Percentiles rank a stretch among this genome's conserved stretches.
These are phyloP conservation scores for Zeus faber DNA, from an alignment of 2,113 vertebrate genomes.

Conservation along the genomic window DNA sequence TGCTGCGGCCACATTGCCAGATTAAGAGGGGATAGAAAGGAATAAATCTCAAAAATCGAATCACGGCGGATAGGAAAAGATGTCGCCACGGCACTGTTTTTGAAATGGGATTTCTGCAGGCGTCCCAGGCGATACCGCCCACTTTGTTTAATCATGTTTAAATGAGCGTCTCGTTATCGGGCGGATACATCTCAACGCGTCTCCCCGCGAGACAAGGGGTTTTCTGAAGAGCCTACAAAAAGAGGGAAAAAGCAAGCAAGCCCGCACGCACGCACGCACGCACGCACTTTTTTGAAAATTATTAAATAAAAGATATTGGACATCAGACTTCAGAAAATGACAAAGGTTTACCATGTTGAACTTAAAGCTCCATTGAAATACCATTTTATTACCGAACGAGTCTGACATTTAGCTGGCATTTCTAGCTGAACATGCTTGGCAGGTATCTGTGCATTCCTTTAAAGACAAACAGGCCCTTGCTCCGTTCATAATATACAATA, in stretches of 20 bases:
- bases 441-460: background rate
- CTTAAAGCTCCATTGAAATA: slow-evolving; percentile 22
- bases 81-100: slow-evolving; percentile 14
- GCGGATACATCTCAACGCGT: slow-evolving; percentile 14
- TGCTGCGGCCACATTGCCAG: background rate
- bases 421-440: slow-evolving; percentile 19
- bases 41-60: slow-evolving; percentile 42
- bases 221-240: slow-evolving; percentile 13
- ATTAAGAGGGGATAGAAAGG: slow-evolving; percentile 15
- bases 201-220: background rate
- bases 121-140: slow-evolving; percentile 18
- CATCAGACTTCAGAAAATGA: too few species aligned
- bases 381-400: slow-evolving; percentile 25
- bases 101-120: slow-evolving; percentile 36
- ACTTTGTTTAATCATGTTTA: slow-evolving; percentile 36
- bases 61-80: slow-evolving; percentile 19
- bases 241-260: too few species aligned
- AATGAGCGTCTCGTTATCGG: slow-evolving; percentile 34
- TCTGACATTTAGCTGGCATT: slow-evolving; percentile 67
- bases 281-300: too few species aligned
- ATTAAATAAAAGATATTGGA: too few species aligned
- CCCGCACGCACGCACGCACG: too few species aligned
- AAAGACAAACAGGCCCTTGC: background rate
- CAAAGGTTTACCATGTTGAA: slow-evolving; percentile 34
- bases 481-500: too few species aligned